Percentiles rank a stretch among this genome's conserved stretches.
Conservation (phyloP, 2,113 vertebrate species). For the Lycaon pictus region DNA sequence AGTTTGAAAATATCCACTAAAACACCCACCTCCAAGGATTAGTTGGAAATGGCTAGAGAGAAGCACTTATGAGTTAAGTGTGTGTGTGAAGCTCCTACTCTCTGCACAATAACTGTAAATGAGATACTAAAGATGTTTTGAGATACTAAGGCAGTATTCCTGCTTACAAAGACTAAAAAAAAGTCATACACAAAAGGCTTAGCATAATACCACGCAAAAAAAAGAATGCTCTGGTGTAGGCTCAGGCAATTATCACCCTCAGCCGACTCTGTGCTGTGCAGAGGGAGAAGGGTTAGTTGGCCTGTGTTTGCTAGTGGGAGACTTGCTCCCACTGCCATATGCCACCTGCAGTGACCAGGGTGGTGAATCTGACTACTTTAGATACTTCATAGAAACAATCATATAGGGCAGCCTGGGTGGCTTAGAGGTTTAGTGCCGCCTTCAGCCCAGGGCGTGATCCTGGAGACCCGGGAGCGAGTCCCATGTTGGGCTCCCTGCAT, state of each 20-base stretch:
- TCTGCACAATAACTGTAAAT: background rate
- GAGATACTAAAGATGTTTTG: background rate
- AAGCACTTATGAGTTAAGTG: background rate
- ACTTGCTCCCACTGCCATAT: background rate
- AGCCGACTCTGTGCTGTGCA: background rate
- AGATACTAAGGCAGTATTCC: background rate
- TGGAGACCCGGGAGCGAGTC: no score
- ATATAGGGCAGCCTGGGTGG: no score
- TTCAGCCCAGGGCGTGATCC: no score
- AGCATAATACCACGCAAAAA: background rate
- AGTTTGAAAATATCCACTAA: constrained; percentile 6
- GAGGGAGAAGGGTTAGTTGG: background rate
- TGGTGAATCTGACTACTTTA: background rate
- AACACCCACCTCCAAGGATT: background rate
- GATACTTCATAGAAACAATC: background rate
- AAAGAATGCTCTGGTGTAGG: background rate
- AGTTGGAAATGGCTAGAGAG: background rate
- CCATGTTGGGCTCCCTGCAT: no score
- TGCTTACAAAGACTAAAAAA: background rate
- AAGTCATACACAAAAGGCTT: background rate
- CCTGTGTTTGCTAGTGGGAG: background rate
- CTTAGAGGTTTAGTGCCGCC: no score
- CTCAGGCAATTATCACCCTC: background rate
- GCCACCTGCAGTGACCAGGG: background rate
- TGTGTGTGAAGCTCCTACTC: background rate